Evolutionary conservation across 2,797 vertebrate species (phyloP), one percentile per base, ranked within the genome.

Genomic region (Rhinophrynus dorsalis): DNA sequence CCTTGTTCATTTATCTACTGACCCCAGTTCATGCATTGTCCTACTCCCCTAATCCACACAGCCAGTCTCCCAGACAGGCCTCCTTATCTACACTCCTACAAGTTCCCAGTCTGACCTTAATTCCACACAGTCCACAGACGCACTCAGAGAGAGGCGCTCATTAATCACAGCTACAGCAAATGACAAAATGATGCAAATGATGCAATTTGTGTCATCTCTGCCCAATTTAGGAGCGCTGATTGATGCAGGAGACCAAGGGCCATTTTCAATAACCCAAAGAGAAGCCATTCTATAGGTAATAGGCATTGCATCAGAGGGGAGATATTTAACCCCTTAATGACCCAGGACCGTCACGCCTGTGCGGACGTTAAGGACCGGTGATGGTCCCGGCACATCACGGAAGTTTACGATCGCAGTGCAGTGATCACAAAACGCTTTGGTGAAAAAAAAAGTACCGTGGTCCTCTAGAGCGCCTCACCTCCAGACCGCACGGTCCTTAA

Each of bases 41-140:
- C 54, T 38, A 17, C 12, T 1, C 38, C 9, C 40, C 42, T 27
- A 27, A 58, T 57, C 54, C 52, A 58, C 54, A 57, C 20, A 56
- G 42, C 57, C 37, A 11, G n/a, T 37, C 54, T 2, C 27, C 27
- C 29, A 24, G 13, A 35, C 44, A 7, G 56, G n/a, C 27, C 40
- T 20, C 65, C 10, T 48, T 42, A 66, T 66, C 64, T 67, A 3
- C 20, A 27, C 54, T 67, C 52, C 51, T 45, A 29, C 40, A 37
- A 20, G 38, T 27, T 35, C 10, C 38, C 40, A 42, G 38, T 48
- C 52, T 48, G 54, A 38, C 63, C 11, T 23, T 44, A 27, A 66
- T 35, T 55, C 17, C 52, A 35, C 52, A 21, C 52, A 55, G 21
- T 55, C 52, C 29, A 15, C 52, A 55, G 29, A 33, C 52, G 12